phyloP scores from a whole-genome alignment of 2,888 invertebrate genomes.

The Drosophila sordidula region DNA sequence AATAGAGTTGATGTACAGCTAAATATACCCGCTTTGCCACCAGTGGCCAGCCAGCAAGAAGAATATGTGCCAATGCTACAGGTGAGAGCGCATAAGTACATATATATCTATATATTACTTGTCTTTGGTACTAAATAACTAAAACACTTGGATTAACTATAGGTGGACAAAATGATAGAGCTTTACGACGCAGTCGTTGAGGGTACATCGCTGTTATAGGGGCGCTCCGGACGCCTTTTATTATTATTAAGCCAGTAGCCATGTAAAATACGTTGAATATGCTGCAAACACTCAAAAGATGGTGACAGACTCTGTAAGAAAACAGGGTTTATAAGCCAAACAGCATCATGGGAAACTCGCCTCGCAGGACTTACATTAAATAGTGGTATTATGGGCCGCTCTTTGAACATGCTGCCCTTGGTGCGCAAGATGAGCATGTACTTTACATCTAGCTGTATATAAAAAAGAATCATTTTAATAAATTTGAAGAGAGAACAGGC shows the following conservation, averaged over 20 bases:
- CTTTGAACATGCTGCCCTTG: conserved; percentile 79
- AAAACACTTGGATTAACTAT: conserved; percentile 15
- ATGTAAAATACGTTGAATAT: conserved; percentile 78
- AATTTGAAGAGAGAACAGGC: neutral
- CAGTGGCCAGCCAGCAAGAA: conserved; percentile 16
- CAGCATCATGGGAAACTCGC: neutral
- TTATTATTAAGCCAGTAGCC: conserved; percentile 55
- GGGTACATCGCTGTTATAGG: conserved; percentile 30
- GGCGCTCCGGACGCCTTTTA: conserved; percentile 8
- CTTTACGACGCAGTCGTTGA: conserved; percentile 46
- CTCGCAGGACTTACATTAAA: conserved; percentile 77
- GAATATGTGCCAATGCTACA: conserved; percentile 42
- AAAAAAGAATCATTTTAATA: conserved; percentile 1
- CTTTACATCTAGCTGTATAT: conserved; percentile 83
- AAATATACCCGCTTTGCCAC: conserved; percentile 65
- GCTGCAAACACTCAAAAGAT: conserved; percentile 83
- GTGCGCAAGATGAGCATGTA: conserved; percentile 84
- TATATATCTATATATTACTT: conserved; percentile 12
- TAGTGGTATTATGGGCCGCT: conserved; percentile 83
- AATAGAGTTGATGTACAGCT: conserved; percentile 62
- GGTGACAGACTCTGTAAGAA: conserved; percentile 82
- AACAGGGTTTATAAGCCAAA: neutral
- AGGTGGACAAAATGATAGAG: conserved; percentile 60
- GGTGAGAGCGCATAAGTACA: conserved; percentile 30
- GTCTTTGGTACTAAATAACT: conserved; percentile 18